Percentiles rank a stretch among this genome's conserved stretches.
Evolutionary conservation across 2,797 vertebrate genomes (phyloP).

Genomic region (Momotus momota): DNA sequence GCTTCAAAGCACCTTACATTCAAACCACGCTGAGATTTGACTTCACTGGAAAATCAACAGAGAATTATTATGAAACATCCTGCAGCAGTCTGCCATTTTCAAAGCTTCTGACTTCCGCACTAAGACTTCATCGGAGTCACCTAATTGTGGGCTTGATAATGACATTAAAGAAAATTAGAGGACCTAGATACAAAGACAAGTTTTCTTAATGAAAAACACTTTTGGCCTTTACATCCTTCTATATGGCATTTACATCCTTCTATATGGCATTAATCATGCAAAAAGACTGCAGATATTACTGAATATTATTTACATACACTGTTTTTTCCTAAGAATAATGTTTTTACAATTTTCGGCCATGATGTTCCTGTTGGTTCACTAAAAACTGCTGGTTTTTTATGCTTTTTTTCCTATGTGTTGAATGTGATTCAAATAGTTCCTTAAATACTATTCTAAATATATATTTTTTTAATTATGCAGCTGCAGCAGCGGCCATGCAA

Average conservation of each 20-base stretch:
- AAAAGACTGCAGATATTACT: background rate
- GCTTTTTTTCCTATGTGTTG: background rate
- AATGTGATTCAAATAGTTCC: background rate
- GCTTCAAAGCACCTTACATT: background rate
- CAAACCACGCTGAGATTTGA: background rate
- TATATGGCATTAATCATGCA: background rate
- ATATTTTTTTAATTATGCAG: background rate
- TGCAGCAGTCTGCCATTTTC: background rate
- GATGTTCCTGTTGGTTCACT: background rate
- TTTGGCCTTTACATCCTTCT: background rate
- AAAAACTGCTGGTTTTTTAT: background rate
- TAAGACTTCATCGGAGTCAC: background rate
- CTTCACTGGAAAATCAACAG: background rate
- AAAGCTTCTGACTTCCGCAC: background rate
- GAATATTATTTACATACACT: background rate
- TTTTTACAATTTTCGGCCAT: background rate
- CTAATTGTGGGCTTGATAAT: background rate
- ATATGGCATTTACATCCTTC: rapidly evolving
- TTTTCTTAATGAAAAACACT: background rate
- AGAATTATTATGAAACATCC: background rate
- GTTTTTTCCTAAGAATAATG: background rate
- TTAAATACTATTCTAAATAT: background rate
- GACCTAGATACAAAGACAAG: background rate
- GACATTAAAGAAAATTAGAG: background rate
- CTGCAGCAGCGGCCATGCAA: background rate